Evolutionary conservation across 2,888 invertebrate genomes (phyloP).

Genomic region (Tenodera sinensis): DNA sequence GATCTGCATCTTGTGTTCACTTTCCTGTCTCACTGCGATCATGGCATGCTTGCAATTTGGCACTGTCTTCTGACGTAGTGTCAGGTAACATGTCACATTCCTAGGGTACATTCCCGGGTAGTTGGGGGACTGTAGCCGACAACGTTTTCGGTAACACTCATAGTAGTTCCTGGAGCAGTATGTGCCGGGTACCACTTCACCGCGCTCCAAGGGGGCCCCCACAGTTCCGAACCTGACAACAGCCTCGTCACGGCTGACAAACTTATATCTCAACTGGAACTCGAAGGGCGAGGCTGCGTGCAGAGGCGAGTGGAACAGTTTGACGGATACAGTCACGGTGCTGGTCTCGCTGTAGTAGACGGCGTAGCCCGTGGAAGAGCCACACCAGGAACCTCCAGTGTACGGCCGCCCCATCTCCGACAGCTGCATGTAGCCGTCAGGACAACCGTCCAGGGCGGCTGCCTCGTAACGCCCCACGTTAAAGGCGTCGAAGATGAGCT

Average conservation of each 20-base stretch:
- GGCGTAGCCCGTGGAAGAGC: constrained; percentile 73
- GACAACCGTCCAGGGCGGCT: constrained; percentile 69
- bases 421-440: constrained; percentile 84
- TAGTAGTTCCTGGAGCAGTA: constrained; percentile 82
- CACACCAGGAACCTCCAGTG: constrained; percentile 89
- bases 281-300: constrained; percentile 65
- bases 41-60: constrained; percentile 89
- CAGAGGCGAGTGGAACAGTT: constrained; percentile 61
- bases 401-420: constrained; percentile 82
- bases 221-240: constrained; percentile 64
- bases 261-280: constrained; percentile 75
- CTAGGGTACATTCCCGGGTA: constrained; percentile 64
- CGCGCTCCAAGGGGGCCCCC: constrained; percentile 74
- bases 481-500: constrained; percentile 84
- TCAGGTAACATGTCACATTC: constrained; percentile 90
- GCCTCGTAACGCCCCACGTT: constrained; percentile 79
- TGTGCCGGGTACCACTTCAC: constrained; percentile 69
- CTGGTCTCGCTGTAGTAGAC: constrained; percentile 88
- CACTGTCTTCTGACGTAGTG: constrained; percentile 77
- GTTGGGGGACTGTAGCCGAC: constrained; percentile 84
- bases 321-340: constrained; percentile 81
- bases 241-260: constrained; percentile 69
- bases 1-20: constrained; percentile 57
- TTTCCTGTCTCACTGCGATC: constrained; percentile 78
- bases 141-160: constrained; percentile 74